Evolutionary conservation across 2,113 vertebrate species (phyloP).

Genomic region (Andinoacara biseriatus): DNA sequence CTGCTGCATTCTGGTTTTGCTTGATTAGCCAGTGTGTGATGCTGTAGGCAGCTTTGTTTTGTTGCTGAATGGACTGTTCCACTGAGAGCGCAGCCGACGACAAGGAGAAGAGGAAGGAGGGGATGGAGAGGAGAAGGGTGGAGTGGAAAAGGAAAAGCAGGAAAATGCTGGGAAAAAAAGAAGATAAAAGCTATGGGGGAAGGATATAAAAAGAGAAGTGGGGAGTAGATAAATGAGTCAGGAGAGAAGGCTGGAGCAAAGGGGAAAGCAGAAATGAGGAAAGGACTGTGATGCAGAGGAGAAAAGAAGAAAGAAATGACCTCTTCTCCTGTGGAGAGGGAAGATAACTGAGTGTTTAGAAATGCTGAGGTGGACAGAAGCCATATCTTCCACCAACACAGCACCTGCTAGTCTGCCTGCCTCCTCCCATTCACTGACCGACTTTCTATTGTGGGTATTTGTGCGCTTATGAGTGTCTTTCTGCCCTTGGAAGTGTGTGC

Average conservation of each 20-base stretch:
- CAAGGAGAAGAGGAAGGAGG: slow-evolving; percentile 42
- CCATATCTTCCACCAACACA: slow-evolving; percentile 76
- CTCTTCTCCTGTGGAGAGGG: slow-evolving; percentile 70
- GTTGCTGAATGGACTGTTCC: slow-evolving; percentile 73
- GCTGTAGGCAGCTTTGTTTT: slow-evolving; percentile 78
- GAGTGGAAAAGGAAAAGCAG: slow-evolving; percentile 48
- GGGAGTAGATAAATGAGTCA: slow-evolving; percentile 61
- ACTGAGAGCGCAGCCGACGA: slow-evolving; percentile 61
- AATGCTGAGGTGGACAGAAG: slow-evolving; percentile 79
- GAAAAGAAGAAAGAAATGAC: slow-evolving; percentile 68
- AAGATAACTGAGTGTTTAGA: slow-evolving; percentile 74
- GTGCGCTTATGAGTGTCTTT: slow-evolving; percentile 5
- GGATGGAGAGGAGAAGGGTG: slow-evolving; percentile 35
- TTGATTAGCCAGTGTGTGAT: slow-evolving; percentile 75
- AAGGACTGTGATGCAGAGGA: slow-evolving; percentile 49
- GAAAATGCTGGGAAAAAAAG: slow-evolving; percentile 7
- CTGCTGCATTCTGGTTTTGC: slow-evolving; percentile 70
- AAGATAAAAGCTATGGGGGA: slow-evolving; percentile 33
- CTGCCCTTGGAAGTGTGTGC: slow-evolving; percentile 1
- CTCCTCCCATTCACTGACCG: slow-evolving; percentile 64
- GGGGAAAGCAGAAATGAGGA: slow-evolving; percentile 30
- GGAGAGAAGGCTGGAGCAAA: slow-evolving; percentile 47
- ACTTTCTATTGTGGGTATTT: slow-evolving; percentile 56
- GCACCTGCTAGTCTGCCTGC: slow-evolving; percentile 64
- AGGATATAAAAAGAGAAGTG: slow-evolving; percentile 49